Base-by-base conservation (phyloP, 2,888 invertebrate species). In the Boloria selene region DNA sequence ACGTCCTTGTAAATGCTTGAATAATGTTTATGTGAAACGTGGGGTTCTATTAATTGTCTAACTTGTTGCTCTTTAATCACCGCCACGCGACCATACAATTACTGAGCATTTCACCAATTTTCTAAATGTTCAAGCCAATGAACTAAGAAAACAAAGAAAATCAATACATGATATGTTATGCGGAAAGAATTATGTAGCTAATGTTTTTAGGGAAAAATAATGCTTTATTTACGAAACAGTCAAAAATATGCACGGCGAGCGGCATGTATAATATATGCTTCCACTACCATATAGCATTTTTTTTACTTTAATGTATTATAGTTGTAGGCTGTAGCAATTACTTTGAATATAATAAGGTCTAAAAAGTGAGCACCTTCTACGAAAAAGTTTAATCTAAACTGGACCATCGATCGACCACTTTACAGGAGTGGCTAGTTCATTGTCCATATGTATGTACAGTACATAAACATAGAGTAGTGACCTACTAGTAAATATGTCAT, bases 21-120 rank as follows among this genome's bases (percentile, higher is more conserved):
- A 58, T 53, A 70, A 72, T 70, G 74, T 65, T 75, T 75, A 77
- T 80, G 82, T 81, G 81, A 79, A 80, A 73, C 74, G 73, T 69
- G 65, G 71, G 77, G 75, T 76, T 79, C 75, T 74, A 75, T 72
- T 77, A 81, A 79, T 79, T 73, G 70, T 73, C 70, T 73, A 74
- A 83, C 83, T 78, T 84, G 84, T 84, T 85, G 82, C 79, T 75
- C 70, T 54, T 58, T 52, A 50, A 61, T n/a, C 55, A 53, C 16
- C 53, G 42, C 38, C 51, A 63, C 38, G 55, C 51, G 13, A n/a
- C 26, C 13, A 10, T 13, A 49, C 22, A 50, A 47, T 59, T 49
- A 54, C 14, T 45, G 14, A 42, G 26, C 14, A 53, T 51, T n/a
- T 38, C 38, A 54, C 38, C 53, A 13, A 52, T 54, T 42, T 5